Conservation (phyloP, 2,113 vertebrate species). For the Excalfactoria chinensis region DNA sequence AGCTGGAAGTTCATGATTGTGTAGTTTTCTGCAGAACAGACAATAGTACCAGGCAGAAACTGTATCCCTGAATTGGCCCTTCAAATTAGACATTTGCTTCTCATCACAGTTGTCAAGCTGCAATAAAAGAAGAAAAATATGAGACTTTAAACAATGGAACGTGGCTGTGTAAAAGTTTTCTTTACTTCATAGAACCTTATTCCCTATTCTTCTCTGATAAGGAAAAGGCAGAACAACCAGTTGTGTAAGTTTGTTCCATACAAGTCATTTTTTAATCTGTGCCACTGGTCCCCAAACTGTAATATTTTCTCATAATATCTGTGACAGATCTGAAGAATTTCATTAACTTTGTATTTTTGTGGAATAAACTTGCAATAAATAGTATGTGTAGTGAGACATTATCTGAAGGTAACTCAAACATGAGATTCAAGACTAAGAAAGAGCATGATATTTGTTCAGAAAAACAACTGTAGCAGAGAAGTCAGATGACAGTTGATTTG, state of each 20-base stretch:
- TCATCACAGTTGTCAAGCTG: neutral
- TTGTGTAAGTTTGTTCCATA: neutral
- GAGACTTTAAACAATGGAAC: neutral
- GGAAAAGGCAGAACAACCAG: neutral
- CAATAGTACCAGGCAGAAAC: neutral
- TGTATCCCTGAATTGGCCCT: neutral
- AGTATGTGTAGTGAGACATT: neutral
- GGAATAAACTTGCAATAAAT: neutral
- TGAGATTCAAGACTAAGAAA: neutral
- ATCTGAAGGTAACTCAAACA: neutral
- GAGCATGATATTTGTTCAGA: neutral
- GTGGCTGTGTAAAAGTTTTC: neutral
- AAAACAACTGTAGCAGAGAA: neutral
- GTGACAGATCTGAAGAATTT: neutral
- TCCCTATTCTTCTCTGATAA: neutral
- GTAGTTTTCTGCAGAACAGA: neutral
- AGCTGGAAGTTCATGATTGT: neutral
- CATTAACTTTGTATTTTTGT: neutral
- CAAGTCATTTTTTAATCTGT: neutral
- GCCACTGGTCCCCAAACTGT: neutral
- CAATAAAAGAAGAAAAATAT: neutral
- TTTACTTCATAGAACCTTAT: neutral
- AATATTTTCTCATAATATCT: neutral
- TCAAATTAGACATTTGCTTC: slow-evolving; percentile 10
- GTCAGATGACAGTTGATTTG: neutral